Evolutionary conservation across 2,797 vertebrate genomes (phyloP).

Genomic region (Pipistrellus pygmaeus): DNA sequence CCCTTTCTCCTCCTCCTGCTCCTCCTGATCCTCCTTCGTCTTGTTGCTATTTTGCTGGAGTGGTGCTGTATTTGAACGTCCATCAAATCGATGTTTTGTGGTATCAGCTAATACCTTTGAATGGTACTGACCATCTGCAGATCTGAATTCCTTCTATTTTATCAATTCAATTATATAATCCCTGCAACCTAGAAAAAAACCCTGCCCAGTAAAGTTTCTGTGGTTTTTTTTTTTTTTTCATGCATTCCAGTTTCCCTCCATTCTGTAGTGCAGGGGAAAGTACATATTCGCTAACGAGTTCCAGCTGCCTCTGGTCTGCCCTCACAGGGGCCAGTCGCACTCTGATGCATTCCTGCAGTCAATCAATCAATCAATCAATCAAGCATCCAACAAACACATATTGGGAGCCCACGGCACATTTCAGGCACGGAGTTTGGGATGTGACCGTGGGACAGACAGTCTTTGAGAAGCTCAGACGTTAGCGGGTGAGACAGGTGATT

Average conservation of each 20-base stretch:
- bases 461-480: neutral
- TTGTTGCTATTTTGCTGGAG: neutral
- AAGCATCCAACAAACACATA: neutral
- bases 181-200: neutral
- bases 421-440: neutral
- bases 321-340: neutral
- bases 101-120: neutral
- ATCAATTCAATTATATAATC: constrained; percentile 18
- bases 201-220: neutral
- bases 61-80: neutral
- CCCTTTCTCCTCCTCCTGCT: neutral
- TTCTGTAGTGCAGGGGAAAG: neutral
- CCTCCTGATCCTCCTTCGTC: neutral
- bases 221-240: neutral
- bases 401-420: neutral
- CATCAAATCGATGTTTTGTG: neutral
- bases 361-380: neutral
- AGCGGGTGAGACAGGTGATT: neutral
- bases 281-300: neutral
- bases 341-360: fast-evolving
- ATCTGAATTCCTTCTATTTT: constrained; percentile 1
- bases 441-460: neutral
- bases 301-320: fast-evolving
- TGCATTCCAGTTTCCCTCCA: neutral
- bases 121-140: neutral